phyloP scores from a whole-genome alignment of 2,797 vertebrate species.

The Garrulus glandarius region DNA sequence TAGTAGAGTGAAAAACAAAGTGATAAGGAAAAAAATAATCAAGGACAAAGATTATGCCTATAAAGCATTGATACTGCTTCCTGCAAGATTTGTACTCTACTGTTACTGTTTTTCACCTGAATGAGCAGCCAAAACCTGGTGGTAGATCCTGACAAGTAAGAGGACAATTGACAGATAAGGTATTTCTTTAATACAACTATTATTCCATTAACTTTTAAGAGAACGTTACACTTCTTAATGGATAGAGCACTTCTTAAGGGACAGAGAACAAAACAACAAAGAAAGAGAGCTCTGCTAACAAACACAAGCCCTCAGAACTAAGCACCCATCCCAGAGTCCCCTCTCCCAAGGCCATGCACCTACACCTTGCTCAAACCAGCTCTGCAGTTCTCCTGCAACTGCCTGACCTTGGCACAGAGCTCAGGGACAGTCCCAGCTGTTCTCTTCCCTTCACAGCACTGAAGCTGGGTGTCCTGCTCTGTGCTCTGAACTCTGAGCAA shows the following conservation, averaged over 20 bases:
- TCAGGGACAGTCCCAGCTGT: not conserved
- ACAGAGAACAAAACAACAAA: not conserved
- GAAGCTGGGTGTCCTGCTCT: not conserved
- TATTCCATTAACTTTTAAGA: not conserved
- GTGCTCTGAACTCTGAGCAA: not conserved
- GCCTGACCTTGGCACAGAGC: not conserved
- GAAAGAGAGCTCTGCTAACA: not conserved
- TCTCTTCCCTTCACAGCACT: not conserved
- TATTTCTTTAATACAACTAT: not conserved
- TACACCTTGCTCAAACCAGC: not conserved
- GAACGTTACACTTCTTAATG: fast-evolving
- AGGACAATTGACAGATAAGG: fast-evolving
- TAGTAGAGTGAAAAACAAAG: not conserved
- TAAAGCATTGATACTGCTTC: not conserved
- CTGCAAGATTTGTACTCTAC: not conserved
- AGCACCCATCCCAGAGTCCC: not conserved
- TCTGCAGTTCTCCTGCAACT: not conserved
- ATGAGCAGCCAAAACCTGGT: not conserved
- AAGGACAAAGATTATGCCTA: not conserved
- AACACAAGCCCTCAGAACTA: not conserved
- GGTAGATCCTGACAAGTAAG: not conserved
- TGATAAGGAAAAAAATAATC: not conserved
- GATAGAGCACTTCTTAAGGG: fast-evolving
- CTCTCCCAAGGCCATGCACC: not conserved
- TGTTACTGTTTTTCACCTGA: not conserved